Base-by-base conservation (phyloP, 2,113 vertebrate species). In the Otus sunia region DNA sequence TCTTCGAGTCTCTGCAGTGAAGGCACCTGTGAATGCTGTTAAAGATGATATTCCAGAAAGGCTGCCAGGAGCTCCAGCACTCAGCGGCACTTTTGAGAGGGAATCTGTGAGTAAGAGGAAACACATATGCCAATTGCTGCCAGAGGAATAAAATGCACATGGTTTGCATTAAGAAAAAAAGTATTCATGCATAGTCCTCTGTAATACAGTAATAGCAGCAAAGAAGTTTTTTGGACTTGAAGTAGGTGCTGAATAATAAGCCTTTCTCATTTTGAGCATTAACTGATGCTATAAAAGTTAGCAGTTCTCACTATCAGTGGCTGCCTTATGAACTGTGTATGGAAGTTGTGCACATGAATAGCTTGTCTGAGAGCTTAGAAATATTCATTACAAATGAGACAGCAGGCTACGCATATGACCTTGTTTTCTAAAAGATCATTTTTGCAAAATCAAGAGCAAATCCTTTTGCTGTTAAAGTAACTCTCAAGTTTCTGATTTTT, bases 11-110 rank as follows among this genome's bases (percentile, higher is more conserved):
- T 90, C 58, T 90, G 88, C 64, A 92, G 9, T 72, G 68, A 81
- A 92, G 86, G 88, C 91, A 96, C 91, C 91, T 96, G 92, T 93
- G 83, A 97, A 94, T 93, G 86, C 68, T 92, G 56, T 89, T 92
- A 80, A 62, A 81, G 34, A 80, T 69, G 66, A 71, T 88, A 72
- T 96, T 90, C 95, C 88, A 94, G 30, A 81, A 74, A 56, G 52
- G 60, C 18, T 93, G 86, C 89, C 96, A 97, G 55, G n/a, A 90
- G 62, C 73, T 76, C 69, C 91, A 89, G 78, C 76, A 79, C 34
- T 94, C 81, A 49, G 68, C 49, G 80, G 86, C 92, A 67, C 80
- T 88, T 92, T 41, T 58, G 86, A 92, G 69, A 89, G 29, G 86
- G 94, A 97, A 82, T 64, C 68, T 90, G 68, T 96, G 96, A 96